These are phyloP conservation scores for Parnassius smintheus DNA, from an alignment of 2,888 invertebrate species.

Conservation along the genomic window DNA sequence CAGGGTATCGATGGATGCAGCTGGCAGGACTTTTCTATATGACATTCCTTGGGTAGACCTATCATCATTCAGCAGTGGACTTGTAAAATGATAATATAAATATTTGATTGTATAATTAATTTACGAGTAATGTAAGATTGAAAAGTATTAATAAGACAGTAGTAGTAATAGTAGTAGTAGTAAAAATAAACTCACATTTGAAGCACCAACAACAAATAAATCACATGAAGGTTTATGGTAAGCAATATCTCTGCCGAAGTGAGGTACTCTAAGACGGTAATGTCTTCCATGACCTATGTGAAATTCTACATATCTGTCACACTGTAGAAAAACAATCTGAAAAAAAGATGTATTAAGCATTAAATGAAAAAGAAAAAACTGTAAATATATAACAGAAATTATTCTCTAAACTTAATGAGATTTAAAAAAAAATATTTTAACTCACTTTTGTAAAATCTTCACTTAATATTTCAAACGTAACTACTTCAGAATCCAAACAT, in stretches of 20 bases:
- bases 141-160: no score
- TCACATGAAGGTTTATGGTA: slow-evolving; percentile 96
- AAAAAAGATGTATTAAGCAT: slow-evolving; percentile 2
- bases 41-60: no score
- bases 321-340: slow-evolving; percentile 93
- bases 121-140: no score
- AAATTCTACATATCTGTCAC: slow-evolving; percentile 93
- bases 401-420: no score
- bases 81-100: no score
- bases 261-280: slow-evolving; percentile 94
- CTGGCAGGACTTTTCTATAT: no score
- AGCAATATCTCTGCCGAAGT: slow-evolving; percentile 96
- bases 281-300: slow-evolving; percentile 97
- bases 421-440: slow-evolving; percentile 4
- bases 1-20: no score
- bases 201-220: slow-evolving; percentile 93
- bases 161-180: no score
- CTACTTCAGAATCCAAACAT: slow-evolving; percentile 97
- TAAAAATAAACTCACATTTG: slow-evolving; percentile 80
- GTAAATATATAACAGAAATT: no score
- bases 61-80: no score
- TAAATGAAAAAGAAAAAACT: neutral
- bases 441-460: slow-evolving; percentile 96
- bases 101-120: no score
- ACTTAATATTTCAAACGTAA: slow-evolving; percentile 95